Percentiles rank a stretch among this genome's conserved stretches.
Conservation (phyloP, 1,140 invertebrate genomes). For the Leptinotarsa texana region DNA sequence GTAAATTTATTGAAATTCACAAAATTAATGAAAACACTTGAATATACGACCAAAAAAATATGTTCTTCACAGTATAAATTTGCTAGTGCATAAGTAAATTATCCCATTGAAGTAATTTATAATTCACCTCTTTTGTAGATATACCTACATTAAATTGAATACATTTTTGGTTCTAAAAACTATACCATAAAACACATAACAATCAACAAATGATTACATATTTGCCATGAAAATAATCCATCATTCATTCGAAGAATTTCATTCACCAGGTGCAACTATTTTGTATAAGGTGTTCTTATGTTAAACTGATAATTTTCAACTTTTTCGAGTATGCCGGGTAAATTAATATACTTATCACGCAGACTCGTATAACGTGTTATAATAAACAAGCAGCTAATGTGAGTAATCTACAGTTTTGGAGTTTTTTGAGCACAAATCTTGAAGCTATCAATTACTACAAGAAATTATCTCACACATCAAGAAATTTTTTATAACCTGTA, state of each 20-base stretch:
- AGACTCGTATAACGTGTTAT: conserved; percentile 11
- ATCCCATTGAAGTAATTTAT: no score
- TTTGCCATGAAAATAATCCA: neutral
- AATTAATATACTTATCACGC: conserved; percentile 24
- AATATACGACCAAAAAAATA: no score
- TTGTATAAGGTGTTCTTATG: neutral
- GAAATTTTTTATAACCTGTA: neutral
- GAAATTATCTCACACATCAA: conserved; percentile 2
- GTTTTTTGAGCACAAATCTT: conserved; percentile 8
- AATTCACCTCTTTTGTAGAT: no score
- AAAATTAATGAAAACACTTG: no score
- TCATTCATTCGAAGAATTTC: neutral
- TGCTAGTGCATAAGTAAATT: no score
- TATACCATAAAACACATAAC: no score
- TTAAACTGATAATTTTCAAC: conserved; percentile 5
- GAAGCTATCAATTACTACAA: conserved; percentile 13
- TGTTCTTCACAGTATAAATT: no score
- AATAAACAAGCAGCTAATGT: conserved; percentile 21
- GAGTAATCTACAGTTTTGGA: conserved; percentile 1
- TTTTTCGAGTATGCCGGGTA: neutral
- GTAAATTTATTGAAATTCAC: no score
- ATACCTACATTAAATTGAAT: no score
- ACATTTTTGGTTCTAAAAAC: no score
- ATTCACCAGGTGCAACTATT: neutral
- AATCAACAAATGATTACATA: neutral